Evolutionary conservation across 2,797 vertebrate species (phyloP).

Genomic region (Moxostoma hubbsi): DNA sequence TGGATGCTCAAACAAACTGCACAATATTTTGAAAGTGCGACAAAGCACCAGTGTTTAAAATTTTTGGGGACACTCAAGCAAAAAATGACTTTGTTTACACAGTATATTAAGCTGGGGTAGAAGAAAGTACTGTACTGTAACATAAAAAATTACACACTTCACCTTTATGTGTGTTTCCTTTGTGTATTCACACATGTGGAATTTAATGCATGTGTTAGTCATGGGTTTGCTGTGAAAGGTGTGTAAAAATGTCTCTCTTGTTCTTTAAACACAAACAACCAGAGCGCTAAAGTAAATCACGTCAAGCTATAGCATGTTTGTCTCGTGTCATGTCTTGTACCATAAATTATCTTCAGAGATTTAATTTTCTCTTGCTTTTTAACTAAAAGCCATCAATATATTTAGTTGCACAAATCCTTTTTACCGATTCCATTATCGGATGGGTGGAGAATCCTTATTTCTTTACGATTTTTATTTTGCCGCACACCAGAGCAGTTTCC

Average conservation of each 20-base stretch:
- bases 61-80: background rate
- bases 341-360: conserved; percentile 50
- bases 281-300: conserved; percentile 36
- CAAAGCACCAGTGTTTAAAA: background rate
- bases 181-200: conserved; percentile 6
- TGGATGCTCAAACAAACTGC: background rate
- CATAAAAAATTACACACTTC: background rate
- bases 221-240: conserved; percentile 6
- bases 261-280: conserved; percentile 16
- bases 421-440: conserved; percentile 40
- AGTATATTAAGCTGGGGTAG: background rate
- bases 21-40: background rate
- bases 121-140: background rate
- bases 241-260: conserved; percentile 13
- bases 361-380: conserved; percentile 43
- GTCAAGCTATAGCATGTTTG: conserved; percentile 39
- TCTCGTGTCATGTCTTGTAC: conserved; percentile 47
- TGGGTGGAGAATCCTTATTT: too few relatives aligned
- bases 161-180: background rate
- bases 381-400: conserved; percentile 54
- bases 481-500: too few relatives aligned
- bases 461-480: too few relatives aligned
- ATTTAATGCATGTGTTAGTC: conserved; percentile 23
- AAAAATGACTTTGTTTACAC: background rate
- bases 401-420: conserved; percentile 29